Evolutionary conservation across 2,797 vertebrate species (phyloP), one percentile per base, ranked within the genome.

Genomic region (Moxostoma hubbsi): DNA sequence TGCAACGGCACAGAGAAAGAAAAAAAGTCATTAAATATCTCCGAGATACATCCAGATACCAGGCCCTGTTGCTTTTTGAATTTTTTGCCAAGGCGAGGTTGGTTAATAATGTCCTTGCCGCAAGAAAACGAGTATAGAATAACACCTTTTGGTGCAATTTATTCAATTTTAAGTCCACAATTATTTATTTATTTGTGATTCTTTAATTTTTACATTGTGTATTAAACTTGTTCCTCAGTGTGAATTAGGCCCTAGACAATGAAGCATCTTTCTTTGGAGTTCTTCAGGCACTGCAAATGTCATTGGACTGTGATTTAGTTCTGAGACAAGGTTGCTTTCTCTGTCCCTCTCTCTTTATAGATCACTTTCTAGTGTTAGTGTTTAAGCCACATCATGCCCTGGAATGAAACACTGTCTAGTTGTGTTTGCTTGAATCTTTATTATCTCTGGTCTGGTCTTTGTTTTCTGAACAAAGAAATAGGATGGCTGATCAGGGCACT

Each of bases 261-360:
- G 74, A 69, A 15, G 1, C 8, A 15, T 75, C 16, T 66, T 50
- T 55, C 10, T 36, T 47, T 79, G 15, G n/a, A 54, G 45, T 50
- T 43, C 24, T 68, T 65, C 54, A 67, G n/a, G 67, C 54, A 18
- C 47, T 61, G 49, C 12, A 53, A 67, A 64, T 66, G 55, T 61
- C 72, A 80, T 73, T 64, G 73, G 66, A 76, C 85, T 73, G 57
- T 75, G 65, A 89, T 87, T 89, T 86, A 87, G 59, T 85, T 61
- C 77, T 76, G 43, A 75, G 70, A 49, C 53, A 45, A 36, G 36
- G 72, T 77, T 62, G 82, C 75, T 64, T 53, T 15, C 6, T 63
- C 79, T 85, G 67, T 66, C 6, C 73, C 9, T 73, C 64, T 62
- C 53, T 83, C 53, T 78, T 72, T 72, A 65, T n/a, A 73, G 45